These are phyloP conservation scores for Athalia rosae DNA, from an alignment of 2,888 invertebrate genomes.

Conservation along the genomic window DNA sequence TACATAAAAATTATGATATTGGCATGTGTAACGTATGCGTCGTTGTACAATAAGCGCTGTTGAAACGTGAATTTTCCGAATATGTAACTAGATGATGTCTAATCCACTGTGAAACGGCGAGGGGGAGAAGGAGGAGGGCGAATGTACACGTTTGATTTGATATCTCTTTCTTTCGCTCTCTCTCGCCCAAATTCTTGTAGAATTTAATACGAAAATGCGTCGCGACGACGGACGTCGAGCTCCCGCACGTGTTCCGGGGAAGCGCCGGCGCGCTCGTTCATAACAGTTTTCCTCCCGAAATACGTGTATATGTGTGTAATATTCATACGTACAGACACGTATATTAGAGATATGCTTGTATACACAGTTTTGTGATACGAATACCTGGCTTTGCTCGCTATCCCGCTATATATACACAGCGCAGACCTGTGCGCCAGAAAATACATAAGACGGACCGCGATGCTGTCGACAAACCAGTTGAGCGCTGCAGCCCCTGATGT, in stretches of 20 bases:
- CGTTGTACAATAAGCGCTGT: no score
- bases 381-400: neutral
- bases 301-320: neutral
- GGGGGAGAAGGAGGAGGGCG: no score
- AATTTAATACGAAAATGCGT: slow-evolving; percentile 32
- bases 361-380: neutral
- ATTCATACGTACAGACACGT: no score
- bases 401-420: slow-evolving; percentile 2
- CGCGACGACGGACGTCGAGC: slow-evolving; percentile 3
- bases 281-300: slow-evolving; percentile 7
- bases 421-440: slow-evolving; percentile 9
- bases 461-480: slow-evolving; percentile 33
- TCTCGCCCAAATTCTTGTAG: slow-evolving; percentile 4
- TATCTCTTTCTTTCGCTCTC: neutral
- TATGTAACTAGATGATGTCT: no score
- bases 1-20: no score
- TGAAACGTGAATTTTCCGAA: no score
- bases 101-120: no score
- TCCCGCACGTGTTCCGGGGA: slow-evolving; percentile 29
- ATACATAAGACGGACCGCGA: slow-evolving; percentile 28
- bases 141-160: slow-evolving; percentile 6
- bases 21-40: no score
- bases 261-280: slow-evolving; percentile 29
- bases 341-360: no score
- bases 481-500: slow-evolving; percentile 21